Evolutionary conservation across 37 sponge, comb jelly and placozoan species (phyloP), one percentile per base, ranked within the genome.

Genomic region (Aphrocallistes beatrix): DNA sequence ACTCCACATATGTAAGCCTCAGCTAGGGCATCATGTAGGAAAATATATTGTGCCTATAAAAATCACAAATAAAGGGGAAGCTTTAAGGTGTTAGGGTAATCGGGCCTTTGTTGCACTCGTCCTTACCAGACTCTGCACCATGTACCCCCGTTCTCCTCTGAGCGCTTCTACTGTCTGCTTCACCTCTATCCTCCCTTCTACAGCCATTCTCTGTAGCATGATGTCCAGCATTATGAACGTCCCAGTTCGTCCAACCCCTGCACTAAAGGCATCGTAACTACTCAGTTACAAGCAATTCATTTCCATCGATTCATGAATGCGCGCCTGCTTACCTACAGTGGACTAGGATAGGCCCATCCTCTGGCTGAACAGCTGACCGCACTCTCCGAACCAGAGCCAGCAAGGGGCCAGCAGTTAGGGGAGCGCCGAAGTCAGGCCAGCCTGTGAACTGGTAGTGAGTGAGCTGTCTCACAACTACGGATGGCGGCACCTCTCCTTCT

Each of bases 181-280:
- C 75, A 60, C 75, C 75, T 60, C 75, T 30, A 60, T 30, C 25
- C 21, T 19, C 10, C 34, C n/a, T 13, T 60, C 75, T 60, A 32
- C 21, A 25, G 75, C 75, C 75, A 60, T 60, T 60, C 75, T 60
- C 34, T 60, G 75, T 28, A 60, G 75, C 75, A 60, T 60, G 10
- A 60, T 60, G 34, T 60, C 75, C 75, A 60, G 75, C 75, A 60
- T 60, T 60, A 60, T 60, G 75, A 60, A 60, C 10, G 75, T 60
- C 1, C 75, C 75, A 32, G 75, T 60, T 19, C 75, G 25, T 1
- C 75, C 75, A 60, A 60, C 75, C 3, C 75, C 75, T 25, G 75
- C 75, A 60, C 75, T 60, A 60, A 60, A 60, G n/a, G n/a, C n/a
- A n/a, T n/a, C n/a, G n/a, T n/a, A n/a, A n/a, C n/a, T n/a, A n/a